Base-by-base conservation (phyloP, 2,113 vertebrate species). In the Suricata suricatta region DNA sequence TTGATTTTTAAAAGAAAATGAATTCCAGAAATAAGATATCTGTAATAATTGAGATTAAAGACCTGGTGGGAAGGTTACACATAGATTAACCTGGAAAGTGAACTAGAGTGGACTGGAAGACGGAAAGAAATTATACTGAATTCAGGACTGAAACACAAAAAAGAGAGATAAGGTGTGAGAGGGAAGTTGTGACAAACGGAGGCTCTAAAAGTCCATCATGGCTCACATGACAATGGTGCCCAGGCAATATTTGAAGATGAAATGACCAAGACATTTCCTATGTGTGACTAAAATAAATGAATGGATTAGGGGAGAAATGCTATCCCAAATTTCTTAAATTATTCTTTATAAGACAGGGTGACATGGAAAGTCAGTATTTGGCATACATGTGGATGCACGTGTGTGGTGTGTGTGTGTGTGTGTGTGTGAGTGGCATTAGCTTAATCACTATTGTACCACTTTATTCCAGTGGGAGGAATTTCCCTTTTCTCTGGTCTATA, bases 151-250 rank as follows among this genome's bases (percentile, higher is more conserved):
- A 88, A 50, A 87, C 27, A 72, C 16, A 76, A 72, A 25, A 74
- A 63, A 27, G 38, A 84, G 8, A 31, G 25, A 54, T 0, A 21
- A n/a, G 35, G 13, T 27, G 13, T 21, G 17, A 38, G 17, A 88
- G 17, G 25, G 66, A 19, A 25, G 50, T 7, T 44, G 15, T 33
- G 44, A 44, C 7, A 16, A 25, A 19, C 3, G 3, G 44, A 63
- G 35, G 21, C 13, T 35, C 6, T 6, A 7, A 31, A 23, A 7
- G 6, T 69, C 7, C 11, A 11, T 27, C 35, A 1, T 0, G 6
- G 6, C 0, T 94, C 87, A 80, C 41, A 52, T 87, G 38, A n/a
- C 52, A 60, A 13, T 27, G 72, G 21, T 27, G 9, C 38, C 2
- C 33, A 31, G 41, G 82, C 33, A 80, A 38, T 13, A 7, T 74